phyloP scores from a whole-genome alignment of 2,888 invertebrate species.

The Apoda limacodes region DNA sequence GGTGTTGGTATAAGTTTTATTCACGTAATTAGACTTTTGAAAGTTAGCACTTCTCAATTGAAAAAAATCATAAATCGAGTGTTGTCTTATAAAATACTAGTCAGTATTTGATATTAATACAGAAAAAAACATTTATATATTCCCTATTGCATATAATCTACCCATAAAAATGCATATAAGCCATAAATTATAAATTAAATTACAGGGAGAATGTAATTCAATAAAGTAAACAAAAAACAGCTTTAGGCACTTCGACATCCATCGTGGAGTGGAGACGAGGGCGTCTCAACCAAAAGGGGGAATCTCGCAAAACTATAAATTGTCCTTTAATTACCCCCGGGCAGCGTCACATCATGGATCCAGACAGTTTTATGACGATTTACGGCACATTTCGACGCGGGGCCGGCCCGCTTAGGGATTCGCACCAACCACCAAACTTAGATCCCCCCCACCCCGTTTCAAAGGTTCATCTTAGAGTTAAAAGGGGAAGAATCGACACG shows the following conservation, averaged over 20 bases:
- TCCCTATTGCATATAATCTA: too few species aligned
- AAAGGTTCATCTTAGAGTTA: conserved; percentile 6
- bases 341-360: conserved; percentile 78
- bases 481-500: conserved; percentile 9
- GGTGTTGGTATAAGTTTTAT: too few species aligned
- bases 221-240: too few species aligned
- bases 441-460: conserved; percentile 26
- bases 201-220: too few species aligned
- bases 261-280: conserved; percentile 34
- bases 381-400: conserved; percentile 65
- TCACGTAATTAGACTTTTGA: too few species aligned
- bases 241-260: conserved; percentile 31
- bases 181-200: too few species aligned
- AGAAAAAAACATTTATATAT: too few species aligned
- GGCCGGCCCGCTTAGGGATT: conserved; percentile 48
- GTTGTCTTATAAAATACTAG: too few species aligned
- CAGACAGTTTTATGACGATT: conserved; percentile 79
- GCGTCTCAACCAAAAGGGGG: conserved; percentile 36
- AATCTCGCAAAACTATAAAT: conserved; percentile 64
- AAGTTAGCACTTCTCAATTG: too few species aligned
- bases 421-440: conserved; percentile 33
- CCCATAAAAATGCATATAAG: too few species aligned
- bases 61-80: too few species aligned
- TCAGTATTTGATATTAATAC: too few species aligned
- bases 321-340: conserved; percentile 71